phyloP scores from a whole-genome alignment of 2,113 vertebrate species.

The Thunnus maccoyii region DNA sequence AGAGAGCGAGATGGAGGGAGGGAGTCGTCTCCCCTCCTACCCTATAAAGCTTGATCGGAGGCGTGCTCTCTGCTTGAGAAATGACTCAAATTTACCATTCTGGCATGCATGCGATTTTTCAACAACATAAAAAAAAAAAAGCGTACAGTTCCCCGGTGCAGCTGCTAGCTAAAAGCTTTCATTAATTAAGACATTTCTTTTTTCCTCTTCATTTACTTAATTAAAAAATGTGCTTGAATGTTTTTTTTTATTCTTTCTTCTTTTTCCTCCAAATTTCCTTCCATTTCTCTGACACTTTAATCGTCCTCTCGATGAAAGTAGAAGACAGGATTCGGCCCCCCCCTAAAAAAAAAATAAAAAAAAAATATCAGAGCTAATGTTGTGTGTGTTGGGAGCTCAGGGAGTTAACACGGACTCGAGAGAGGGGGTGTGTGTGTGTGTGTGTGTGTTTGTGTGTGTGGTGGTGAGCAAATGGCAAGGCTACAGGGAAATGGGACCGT shows the following conservation, averaged over 20 bases:
- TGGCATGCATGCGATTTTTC: constrained; percentile 81
- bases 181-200: constrained; percentile 81
- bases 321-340: constrained; percentile 57
- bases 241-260: constrained; percentile 78
- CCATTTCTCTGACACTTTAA: constrained; percentile 70
- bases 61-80: constrained; percentile 75
- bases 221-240: constrained; percentile 84
- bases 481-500: constrained; percentile 28
- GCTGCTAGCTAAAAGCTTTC: constrained; percentile 85
- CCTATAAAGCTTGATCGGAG: constrained; percentile 62
- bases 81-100: constrained; percentile 76
- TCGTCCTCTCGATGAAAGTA: constrained; percentile 45
- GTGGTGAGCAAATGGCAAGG: constrained; percentile 43
- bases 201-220: constrained; percentile 80
- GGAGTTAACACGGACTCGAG: constrained; percentile 48
- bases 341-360: too few relatives aligned
- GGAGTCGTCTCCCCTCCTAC: constrained; percentile 56
- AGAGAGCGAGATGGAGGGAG: constrained; percentile 51
- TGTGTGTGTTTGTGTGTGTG: constrained; percentile 1
- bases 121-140: constrained; percentile 50
- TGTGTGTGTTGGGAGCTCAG: constrained; percentile 76
- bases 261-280: constrained; percentile 83
- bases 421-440: constrained; percentile 20
- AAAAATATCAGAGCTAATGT: constrained; percentile 57
- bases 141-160: constrained; percentile 76